phyloP scores from a whole-genome alignment of 2,797 vertebrate genomes.

The Meda fulgida region DNA sequence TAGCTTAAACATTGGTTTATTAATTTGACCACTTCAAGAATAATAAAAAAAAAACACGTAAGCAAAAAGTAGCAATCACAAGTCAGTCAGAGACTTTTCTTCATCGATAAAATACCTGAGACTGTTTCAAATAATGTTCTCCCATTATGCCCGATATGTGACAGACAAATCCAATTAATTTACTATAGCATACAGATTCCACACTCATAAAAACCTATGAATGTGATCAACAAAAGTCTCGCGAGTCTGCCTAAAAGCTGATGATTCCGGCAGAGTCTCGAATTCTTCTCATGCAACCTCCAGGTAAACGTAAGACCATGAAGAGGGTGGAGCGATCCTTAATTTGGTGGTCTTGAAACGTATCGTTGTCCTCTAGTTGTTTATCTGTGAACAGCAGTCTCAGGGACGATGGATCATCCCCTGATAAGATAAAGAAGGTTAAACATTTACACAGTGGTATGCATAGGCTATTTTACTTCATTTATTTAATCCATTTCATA shows the following conservation, averaged over 20 bases:
- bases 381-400: constrained; percentile 69
- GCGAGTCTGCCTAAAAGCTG: background rate
- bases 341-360: constrained; percentile 64
- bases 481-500: background rate
- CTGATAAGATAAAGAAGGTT: constrained; percentile 29
- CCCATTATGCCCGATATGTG: background rate
- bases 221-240: background rate
- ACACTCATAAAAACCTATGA: background rate
- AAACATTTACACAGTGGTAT: background rate
- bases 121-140: background rate
- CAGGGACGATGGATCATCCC: background rate
- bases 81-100: background rate
- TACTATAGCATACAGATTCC: background rate
- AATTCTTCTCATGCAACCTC: constrained; percentile 56
- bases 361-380: constrained; percentile 45
- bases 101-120: background rate
- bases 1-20: background rate
- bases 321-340: constrained; percentile 69
- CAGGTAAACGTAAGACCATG: constrained; percentile 65
- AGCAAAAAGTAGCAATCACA: too few species aligned
- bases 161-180: background rate
- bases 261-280: background rate
- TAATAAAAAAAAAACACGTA: too few species aligned
- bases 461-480: background rate
- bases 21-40: background rate